phyloP scores from a whole-genome alignment of 92 coral and sea anemone species.

The Phenganax subtilis region DNA sequence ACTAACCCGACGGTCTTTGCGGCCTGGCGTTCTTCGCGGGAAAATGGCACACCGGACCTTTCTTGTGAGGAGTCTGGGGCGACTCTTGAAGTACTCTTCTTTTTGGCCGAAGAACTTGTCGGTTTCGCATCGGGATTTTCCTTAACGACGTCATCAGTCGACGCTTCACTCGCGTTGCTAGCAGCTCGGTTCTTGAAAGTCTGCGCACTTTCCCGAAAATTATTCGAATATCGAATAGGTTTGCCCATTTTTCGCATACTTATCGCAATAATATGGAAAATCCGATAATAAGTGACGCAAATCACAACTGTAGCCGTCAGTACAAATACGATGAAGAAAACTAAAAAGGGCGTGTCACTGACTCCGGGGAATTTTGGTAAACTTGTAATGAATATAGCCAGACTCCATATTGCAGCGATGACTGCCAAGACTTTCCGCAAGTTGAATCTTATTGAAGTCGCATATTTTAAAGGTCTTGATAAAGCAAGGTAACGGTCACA shows the following conservation, averaged over 20 bases:
- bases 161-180: conserved; percentile 45
- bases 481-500: conserved; percentile 76
- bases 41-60: conserved; percentile 2
- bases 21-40: conserved; percentile 68
- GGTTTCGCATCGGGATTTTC: not conserved
- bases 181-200: conserved; percentile 39
- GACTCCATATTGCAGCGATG: conserved; percentile 58
- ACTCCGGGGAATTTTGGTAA: conserved; percentile 84
- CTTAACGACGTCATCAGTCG: conserved; percentile 9
- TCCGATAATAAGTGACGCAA: conserved; percentile 58
- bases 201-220: conserved; percentile 20
- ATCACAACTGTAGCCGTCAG: conserved; percentile 60
- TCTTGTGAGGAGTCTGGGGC: not conserved
- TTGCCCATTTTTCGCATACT: conserved; percentile 47
- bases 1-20: conserved; percentile 87
- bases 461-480: conserved; percentile 62
- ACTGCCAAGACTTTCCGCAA: conserved; percentile 48
- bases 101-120: conserved; percentile 1
- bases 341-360: conserved; percentile 59
- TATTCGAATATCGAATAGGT: conserved; percentile 17
- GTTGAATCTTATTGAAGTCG: conserved; percentile 68
- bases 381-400: conserved; percentile 64
- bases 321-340: conserved; percentile 74
- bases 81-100: not conserved
- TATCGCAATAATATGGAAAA: conserved; percentile 63